Percentiles rank a stretch among this genome's conserved stretches.
phyloP scores from a whole-genome alignment of 2,797 vertebrate genomes.

The Darevskia nairensis region DNA sequence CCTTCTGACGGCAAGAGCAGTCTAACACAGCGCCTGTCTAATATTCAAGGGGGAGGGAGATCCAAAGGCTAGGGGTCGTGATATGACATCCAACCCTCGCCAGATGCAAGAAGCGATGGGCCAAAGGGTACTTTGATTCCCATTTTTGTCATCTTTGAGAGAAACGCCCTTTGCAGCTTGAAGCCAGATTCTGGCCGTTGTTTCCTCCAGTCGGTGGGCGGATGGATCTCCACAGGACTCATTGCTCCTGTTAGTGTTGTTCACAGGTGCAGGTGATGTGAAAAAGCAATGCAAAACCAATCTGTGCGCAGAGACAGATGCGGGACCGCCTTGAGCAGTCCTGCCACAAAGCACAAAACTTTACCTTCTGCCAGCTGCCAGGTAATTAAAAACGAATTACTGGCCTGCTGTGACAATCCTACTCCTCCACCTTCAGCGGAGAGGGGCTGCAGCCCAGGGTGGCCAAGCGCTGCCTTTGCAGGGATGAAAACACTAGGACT shows the following conservation, averaged over 20 bases:
- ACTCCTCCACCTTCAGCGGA: slow-evolving; percentile 43
- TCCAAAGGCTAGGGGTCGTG: too few species aligned
- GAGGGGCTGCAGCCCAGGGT: not conserved
- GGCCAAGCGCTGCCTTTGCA: not conserved
- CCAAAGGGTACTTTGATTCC: not conserved
- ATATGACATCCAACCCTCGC: not conserved
- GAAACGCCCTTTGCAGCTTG: not conserved
- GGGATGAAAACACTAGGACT: too few species aligned
- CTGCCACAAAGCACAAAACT: slow-evolving; percentile 33
- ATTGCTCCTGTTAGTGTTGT: not conserved
- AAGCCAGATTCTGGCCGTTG: not conserved
- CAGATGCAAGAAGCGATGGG: not conserved
- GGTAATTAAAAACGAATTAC: slow-evolving; percentile 58
- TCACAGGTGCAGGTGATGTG: not conserved
- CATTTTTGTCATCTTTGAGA: not conserved
- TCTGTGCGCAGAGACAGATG: not conserved
- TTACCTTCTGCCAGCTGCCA: slow-evolving; percentile 59
- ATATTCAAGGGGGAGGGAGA: too few species aligned
- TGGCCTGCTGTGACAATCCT: slow-evolving; percentile 45
- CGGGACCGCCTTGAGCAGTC: slow-evolving; percentile 19
- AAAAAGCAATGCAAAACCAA: slow-evolving; percentile 9
- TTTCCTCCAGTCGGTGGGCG: not conserved
- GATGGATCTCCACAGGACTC: too few species aligned
- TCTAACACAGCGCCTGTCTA: too few species aligned
- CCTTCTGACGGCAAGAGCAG: too few species aligned